Conservation (phyloP, 2,113 vertebrate species). For the Prionailurus viverrinus region DNA sequence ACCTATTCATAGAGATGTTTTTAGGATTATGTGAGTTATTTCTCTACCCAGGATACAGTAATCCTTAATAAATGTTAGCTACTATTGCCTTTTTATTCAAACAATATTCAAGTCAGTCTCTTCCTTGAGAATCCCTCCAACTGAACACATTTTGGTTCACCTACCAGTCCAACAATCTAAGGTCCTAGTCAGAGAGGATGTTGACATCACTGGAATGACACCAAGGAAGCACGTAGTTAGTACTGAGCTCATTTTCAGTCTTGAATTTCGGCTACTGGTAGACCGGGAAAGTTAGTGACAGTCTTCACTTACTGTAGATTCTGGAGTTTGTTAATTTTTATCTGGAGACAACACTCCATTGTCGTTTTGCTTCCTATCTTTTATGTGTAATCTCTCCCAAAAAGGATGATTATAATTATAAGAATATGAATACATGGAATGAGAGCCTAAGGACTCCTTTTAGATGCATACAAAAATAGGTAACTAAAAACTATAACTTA, state of each 20-base stretch:
- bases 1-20: neutral
- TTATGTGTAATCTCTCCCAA: neutral
- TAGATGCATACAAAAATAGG: neutral
- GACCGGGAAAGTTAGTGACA: slow-evolving; percentile 1
- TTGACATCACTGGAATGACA: neutral
- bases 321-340: slow-evolving; percentile 35
- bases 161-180: neutral
- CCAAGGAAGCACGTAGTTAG: neutral
- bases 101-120: neutral
- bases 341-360: neutral
- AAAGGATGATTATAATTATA: neutral
- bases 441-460: slow-evolving; percentile 22
- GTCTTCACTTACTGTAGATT: neutral
- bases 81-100: neutral
- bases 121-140: neutral
- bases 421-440: neutral
- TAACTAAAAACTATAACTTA: neutral
- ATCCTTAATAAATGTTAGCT: neutral
- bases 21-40: neutral
- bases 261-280: neutral
- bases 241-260: slow-evolving; percentile 20
- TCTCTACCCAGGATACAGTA: neutral
- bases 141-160: neutral
- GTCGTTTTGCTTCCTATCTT: slow-evolving; percentile 2
- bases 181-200: neutral